phyloP scores from a whole-genome alignment of 2,888 invertebrate genomes.

The Asteroscopus sphinx region DNA sequence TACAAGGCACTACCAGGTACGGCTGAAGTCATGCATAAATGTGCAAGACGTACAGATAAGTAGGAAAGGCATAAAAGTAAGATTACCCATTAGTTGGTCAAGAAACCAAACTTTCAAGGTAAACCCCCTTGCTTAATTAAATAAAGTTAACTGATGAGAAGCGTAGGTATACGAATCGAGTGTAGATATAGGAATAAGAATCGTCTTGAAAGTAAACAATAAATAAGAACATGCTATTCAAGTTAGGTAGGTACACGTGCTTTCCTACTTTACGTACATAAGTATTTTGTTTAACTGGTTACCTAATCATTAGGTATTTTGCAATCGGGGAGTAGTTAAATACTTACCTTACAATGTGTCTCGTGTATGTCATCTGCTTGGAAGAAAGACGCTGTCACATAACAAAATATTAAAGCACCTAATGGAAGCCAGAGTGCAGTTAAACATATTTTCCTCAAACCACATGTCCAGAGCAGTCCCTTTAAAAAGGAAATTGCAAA shows the following conservation, averaged over 20 bases:
- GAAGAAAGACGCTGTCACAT: slow-evolving; percentile 96
- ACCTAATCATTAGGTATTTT: neutral
- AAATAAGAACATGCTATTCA: neutral
- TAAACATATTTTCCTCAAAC: slow-evolving; percentile 94
- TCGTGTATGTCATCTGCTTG: slow-evolving; percentile 98
- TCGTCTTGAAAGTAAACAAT: too few species aligned
- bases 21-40: slow-evolving; percentile 16
- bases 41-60: slow-evolving; percentile 11
- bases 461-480: slow-evolving; percentile 92
- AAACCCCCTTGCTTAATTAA: too few species aligned
- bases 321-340: slow-evolving; percentile 1
- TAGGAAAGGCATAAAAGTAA: neutral
- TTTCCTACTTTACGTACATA: neutral
- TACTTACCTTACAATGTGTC: slow-evolving; percentile 97
- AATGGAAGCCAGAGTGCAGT: slow-evolving; percentile 96
- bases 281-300: neutral
- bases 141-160: too few species aligned
- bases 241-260: slow-evolving; percentile 5
- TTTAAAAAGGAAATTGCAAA: slow-evolving; percentile 57
- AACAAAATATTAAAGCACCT: slow-evolving; percentile 95
- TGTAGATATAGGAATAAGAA: too few species aligned
- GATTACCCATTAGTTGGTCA: too few species aligned
- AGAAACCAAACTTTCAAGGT: too few species aligned
- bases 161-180: too few species aligned
- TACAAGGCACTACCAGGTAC: slow-evolving; percentile 25